Percentiles rank a stretch among this genome's conserved stretches.
phyloP scores from a whole-genome alignment of 2,113 vertebrate genomes.

The Crotalus helleri region DNA sequence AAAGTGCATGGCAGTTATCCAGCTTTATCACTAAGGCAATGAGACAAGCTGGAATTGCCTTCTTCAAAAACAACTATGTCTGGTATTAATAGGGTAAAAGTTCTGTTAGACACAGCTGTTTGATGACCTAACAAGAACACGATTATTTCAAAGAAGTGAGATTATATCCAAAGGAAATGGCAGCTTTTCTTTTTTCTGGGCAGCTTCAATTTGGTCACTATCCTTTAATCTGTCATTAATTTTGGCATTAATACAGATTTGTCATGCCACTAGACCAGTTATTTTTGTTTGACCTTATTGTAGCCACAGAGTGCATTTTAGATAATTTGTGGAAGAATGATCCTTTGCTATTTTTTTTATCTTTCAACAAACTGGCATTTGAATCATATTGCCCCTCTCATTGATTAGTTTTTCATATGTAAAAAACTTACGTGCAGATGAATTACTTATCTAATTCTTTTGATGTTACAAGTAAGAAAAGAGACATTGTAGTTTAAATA shows the following conservation, averaged over 20 bases:
- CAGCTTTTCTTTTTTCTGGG: neutral
- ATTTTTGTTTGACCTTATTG: neutral
- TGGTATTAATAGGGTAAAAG: neutral
- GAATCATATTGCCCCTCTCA: neutral
- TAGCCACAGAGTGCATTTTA: neutral
- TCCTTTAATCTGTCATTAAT: neutral
- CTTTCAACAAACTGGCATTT: neutral
- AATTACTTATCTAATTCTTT: neutral
- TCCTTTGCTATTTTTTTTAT: neutral
- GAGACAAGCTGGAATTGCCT: neutral
- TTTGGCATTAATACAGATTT: neutral
- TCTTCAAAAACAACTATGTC: neutral
- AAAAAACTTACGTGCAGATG: neutral
- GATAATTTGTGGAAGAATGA: neutral
- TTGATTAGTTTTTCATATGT: neutral
- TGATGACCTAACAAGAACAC: neutral
- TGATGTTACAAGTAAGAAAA: neutral
- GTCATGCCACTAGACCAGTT: neutral
- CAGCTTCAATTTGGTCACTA: neutral
- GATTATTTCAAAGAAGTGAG: neutral
- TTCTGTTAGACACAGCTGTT: neutral
- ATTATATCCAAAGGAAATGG: neutral
- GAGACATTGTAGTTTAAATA: neutral
- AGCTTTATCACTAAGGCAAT: neutral
- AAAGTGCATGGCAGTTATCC: neutral